Evolutionary conservation across 2,797 vertebrate species (phyloP), one percentile per base, ranked within the genome.

Genomic region (Malurus leucopterus): DNA sequence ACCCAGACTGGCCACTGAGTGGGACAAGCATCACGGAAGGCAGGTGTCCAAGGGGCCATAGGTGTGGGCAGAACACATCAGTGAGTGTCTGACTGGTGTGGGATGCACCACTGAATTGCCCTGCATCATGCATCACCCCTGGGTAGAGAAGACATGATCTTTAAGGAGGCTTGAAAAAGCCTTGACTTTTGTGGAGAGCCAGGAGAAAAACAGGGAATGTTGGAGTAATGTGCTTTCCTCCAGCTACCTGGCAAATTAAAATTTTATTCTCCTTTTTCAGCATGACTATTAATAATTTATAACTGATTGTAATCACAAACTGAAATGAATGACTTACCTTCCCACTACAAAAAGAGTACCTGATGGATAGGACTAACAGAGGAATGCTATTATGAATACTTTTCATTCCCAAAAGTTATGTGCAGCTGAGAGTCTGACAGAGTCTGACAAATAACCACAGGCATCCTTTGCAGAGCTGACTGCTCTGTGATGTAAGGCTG

Each of bases 31-130:
- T 3, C 43, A 27, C 40, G 19, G 26, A 36, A 82, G 9, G 8
- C 53, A 50, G 14, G 36, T 23, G 26, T 41, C 2, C 0, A 49
- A 62, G 59, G 5, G 13, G 13, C 22, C 0, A 0, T 14, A 30
- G 9, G 12, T 58, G 27, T 50, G n/a, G 44, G 26, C 26, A 86
- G 40, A 82, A 64, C 4, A 22, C 1, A 1, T 44, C 7, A 53
- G 6, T 40, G 38, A 20, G 32, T 43, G 22, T n/a, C 59, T 78
- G 43, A 38, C 16, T 53, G 46, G 20, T 19, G 32, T 29, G 20
- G 26, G 29, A 43, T 36, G 17, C 1, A 2, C 30, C 41, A 43
- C 0, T 41, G 32, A 47, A 32, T 36, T 6, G 1, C 34, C 26
- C 18, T 57, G 15, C 43, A 65, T 58, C 23, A 15, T 17, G 5